phyloP scores from a whole-genome alignment of 2,797 vertebrate genomes.

The Gadopsis bispinosus region DNA sequence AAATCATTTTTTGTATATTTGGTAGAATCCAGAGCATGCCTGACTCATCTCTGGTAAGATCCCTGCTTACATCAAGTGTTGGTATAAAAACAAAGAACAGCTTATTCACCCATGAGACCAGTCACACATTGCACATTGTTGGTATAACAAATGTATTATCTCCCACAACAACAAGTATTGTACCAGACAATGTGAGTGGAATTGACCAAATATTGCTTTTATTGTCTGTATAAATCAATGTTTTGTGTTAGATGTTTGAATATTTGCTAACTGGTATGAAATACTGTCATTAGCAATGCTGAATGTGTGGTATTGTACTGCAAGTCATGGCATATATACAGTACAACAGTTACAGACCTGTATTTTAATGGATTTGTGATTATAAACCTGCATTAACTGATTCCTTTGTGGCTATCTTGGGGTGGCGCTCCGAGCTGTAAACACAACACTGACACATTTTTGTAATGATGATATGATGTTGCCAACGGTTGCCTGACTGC shows the following conservation, averaged over 20 bases:
- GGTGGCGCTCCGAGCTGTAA: too few species aligned
- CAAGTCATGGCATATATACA: background rate
- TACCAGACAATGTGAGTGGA: background rate
- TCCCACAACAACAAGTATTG: background rate
- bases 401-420: too few species aligned
- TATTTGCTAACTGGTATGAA: background rate
- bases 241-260: background rate
- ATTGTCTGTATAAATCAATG: background rate
- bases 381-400: too few species aligned
- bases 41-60: background rate
- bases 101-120: too few species aligned
- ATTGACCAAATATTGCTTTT: background rate
- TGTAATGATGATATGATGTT: background rate
- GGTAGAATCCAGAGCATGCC: background rate
- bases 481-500: background rate
- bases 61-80: background rate
- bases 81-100: too few species aligned
- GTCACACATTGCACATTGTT: background rate
- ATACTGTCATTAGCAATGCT: too few species aligned
- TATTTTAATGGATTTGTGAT: too few species aligned
- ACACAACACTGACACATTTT: too few species aligned
- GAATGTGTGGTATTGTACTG: too few species aligned
- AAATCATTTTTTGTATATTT: background rate
- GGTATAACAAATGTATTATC: too few species aligned
- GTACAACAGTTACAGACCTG: too few species aligned